These are phyloP conservation scores for Dasypus novemcinctus DNA, from an alignment of 2,113 vertebrate species.

Conservation along the genomic window DNA sequence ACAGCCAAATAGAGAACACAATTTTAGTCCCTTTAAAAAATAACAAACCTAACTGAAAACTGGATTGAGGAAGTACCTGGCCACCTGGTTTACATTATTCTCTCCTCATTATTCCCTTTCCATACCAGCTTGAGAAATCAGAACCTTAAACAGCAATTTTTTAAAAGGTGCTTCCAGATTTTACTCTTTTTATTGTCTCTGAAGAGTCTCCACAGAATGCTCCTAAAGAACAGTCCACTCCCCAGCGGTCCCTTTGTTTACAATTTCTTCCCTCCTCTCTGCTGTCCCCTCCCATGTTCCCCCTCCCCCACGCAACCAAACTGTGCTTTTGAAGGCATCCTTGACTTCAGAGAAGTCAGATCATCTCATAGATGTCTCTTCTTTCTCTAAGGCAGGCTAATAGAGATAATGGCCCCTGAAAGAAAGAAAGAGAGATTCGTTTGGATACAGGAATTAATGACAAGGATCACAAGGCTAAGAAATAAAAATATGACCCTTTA, in stretches of 20 bases:
- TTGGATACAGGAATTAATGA: slow-evolving; percentile 12
- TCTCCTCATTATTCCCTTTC: slow-evolving; percentile 34
- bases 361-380: neutral
- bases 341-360: slow-evolving; percentile 58
- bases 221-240: neutral
- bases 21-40: neutral
- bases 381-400: slow-evolving; percentile 22
- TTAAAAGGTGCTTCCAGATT: slow-evolving; percentile 62
- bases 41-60: slow-evolving; percentile 42
- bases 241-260: neutral
- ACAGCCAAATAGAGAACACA: slow-evolving; percentile 15
- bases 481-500: neutral
- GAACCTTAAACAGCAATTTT: slow-evolving; percentile 54
- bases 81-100: slow-evolving; percentile 64
- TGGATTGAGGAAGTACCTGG: neutral
- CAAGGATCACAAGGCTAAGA: slow-evolving; percentile 1
- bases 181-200: slow-evolving; percentile 17
- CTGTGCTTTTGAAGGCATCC: slow-evolving; percentile 48
- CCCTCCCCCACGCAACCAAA: neutral
- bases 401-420: slow-evolving; percentile 31
- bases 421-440: slow-evolving; percentile 46
- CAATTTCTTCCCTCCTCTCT: neutral
- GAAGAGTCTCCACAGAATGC: neutral
- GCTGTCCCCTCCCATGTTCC: neutral
- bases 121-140: slow-evolving; percentile 22